Evolutionary conservation across 2,113 vertebrate species (phyloP), one percentile per base, ranked within the genome.

Genomic region (Heliornis fulica): DNA sequence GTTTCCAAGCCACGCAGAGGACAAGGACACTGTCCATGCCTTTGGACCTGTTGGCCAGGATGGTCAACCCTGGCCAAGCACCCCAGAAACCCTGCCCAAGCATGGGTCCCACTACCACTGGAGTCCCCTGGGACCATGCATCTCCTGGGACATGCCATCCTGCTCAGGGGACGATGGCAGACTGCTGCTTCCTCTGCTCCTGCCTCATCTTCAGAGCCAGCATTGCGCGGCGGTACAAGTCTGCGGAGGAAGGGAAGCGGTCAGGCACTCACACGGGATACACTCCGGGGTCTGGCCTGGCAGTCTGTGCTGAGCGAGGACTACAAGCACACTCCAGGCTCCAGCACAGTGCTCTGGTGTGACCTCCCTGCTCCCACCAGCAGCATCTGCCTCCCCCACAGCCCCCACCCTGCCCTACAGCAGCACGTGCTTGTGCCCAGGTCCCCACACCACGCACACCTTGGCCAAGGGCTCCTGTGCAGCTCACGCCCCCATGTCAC

Each of bases 201-300:
- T 99, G 98, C 80, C 98, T 97, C 93, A 98, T 98, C 98, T 97
- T 99, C 95, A 99, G 97, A 78, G 98, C 98, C 97, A 98, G 96
- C 95, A 99, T 98, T 0, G 98, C 99, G 94, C 98, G 98, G 82
- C 98, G 97, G 97, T 99, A 99, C 92, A 99, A 79, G 94, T 99
- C 99, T 99, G 84, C 38, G 32, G 28, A 23, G 20, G 15, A 45
- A 74, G 41, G 31, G 34, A 23, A 57, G 25, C 0, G 1, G 11
- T 69, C 43, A 26, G 69, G 26, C 21, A 10, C 26, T 21, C 10
- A 56, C 34, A 61, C 89, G 82, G 87, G 28, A 94, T 53, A 8
- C 18, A 26, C 43, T 38, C 9, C 4, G 0, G 0, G 8, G 8
- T 5, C 15, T n/a, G 28, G 32, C 13, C 69, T 5, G 45, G 41